A percentile compares a stretch with the other conserved stretches of the same genome.
Conservation (phyloP, 2,888 invertebrate species). For the Drosophila pegasa region DNA sequence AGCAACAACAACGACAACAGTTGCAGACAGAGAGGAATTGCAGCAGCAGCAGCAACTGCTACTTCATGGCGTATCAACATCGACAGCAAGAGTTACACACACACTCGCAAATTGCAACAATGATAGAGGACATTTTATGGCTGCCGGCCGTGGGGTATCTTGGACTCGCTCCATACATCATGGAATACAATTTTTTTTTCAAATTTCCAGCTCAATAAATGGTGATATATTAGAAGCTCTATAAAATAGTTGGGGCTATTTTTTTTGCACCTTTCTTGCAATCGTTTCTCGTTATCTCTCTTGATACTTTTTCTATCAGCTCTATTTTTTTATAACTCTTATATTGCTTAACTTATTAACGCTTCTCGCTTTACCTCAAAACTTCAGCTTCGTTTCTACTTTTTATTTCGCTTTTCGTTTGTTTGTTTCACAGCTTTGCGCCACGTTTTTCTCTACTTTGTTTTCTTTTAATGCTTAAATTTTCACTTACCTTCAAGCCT, state of each 20-base stretch:
- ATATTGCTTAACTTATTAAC: slow-evolving; percentile 6
- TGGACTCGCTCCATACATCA: not conserved
- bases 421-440: not conserved
- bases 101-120: slow-evolving; percentile 4
- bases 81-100: slow-evolving; percentile 8
- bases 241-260: slow-evolving; percentile 1
- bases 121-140: slow-evolving; percentile 3
- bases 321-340: not conserved
- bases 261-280: not conserved
- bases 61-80: slow-evolving; percentile 16
- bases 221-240: not conserved
- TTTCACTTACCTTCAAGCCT: not conserved
- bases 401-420: not conserved
- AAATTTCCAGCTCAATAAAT: slow-evolving; percentile 3
- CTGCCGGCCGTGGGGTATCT: slow-evolving; percentile 2
- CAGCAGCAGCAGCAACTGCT: slow-evolving; percentile 17
- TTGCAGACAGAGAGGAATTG: slow-evolving; percentile 3
- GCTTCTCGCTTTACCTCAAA: not conserved
- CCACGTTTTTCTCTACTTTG: no score
- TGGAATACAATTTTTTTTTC: not conserved
- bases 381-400: not conserved
- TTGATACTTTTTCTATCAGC: not conserved
- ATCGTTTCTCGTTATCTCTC: not conserved
- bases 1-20: slow-evolving; percentile 39
- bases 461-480: not conserved